These are phyloP conservation scores for Rhyacichthys aspro DNA, from an alignment of 2,797 vertebrate species.

Conservation along the genomic window DNA sequence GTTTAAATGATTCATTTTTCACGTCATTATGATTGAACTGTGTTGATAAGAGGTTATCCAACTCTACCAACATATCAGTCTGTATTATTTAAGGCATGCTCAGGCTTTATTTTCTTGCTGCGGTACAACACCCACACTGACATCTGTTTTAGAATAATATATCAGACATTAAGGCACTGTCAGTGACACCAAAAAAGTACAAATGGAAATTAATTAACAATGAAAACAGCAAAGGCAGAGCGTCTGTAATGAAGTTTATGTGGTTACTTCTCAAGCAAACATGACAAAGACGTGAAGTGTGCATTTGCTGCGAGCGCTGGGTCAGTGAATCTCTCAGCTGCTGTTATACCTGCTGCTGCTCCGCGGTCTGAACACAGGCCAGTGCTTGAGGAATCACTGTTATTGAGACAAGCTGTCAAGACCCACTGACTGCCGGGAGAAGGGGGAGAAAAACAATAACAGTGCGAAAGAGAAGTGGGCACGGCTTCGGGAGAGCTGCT, in stretches of 20 bases:
- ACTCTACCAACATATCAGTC: no score
- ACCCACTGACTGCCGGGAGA: slow-evolving; percentile 47
- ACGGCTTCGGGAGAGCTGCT: slow-evolving; percentile 27
- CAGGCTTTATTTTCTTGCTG: no score
- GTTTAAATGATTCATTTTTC: no score
- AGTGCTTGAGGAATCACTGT: slow-evolving; percentile 64
- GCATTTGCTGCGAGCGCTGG: background rate
- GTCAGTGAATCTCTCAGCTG: slow-evolving; percentile 23
- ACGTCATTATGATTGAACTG: no score
- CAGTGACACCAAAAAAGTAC: no score
- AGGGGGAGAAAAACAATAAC: slow-evolving; percentile 60
- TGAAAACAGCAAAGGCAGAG: background rate
- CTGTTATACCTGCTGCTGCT: slow-evolving; percentile 65
- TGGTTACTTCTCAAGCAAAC: background rate
- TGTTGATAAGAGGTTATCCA: no score
- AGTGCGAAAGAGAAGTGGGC: slow-evolving; percentile 34
- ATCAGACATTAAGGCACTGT: no score
- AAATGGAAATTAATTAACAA: background rate
- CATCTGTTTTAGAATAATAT: no score
- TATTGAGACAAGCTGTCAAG: slow-evolving; percentile 74
- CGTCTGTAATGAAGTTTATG: background rate
- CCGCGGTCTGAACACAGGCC: slow-evolving; percentile 45
- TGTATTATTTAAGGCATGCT: no score
- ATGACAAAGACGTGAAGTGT: slow-evolving; percentile 4
- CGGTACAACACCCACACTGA: no score